Evolutionary conservation across 2,888 invertebrate genomes (phyloP).

Genomic region (Alloscopus bannaensis): DNA sequence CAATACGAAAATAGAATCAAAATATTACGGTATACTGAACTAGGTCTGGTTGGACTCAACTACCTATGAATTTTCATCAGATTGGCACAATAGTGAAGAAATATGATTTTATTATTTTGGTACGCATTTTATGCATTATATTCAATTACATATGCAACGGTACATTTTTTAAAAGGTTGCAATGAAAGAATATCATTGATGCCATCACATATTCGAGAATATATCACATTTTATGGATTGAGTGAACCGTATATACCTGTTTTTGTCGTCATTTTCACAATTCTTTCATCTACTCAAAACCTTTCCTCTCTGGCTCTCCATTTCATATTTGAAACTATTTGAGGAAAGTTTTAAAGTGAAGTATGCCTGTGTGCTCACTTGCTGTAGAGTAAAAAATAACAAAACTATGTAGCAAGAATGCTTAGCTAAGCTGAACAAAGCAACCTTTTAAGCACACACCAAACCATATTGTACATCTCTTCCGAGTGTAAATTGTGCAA

Average conservation of each 20-base stretch:
- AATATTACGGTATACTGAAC: no score
- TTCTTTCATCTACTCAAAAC: constrained; percentile 30
- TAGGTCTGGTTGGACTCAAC: no score
- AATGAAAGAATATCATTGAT: constrained; percentile 32
- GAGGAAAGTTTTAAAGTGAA: constrained; percentile 15
- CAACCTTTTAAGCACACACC: constrained; percentile 28
- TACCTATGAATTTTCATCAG: no score
- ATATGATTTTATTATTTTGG: no score
- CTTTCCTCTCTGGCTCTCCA: constrained; percentile 14
- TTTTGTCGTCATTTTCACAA: constrained; percentile 34
- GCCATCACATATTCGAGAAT: constrained; percentile 3
- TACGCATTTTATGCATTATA: no score
- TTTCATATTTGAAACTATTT: not conserved
- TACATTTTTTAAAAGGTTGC: constrained; percentile 43
- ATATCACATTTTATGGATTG: no score
- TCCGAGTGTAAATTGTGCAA: not conserved
- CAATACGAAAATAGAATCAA: no score
- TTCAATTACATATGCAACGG: no score
- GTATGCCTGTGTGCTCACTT: constrained; percentile 6
- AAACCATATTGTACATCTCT: no score
- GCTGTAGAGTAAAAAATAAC: not conserved
- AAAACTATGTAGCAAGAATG: constrained; percentile 10
- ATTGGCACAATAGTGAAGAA: no score
- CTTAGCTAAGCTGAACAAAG: constrained; percentile 13
- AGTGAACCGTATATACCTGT: no score